A percentile compares a stretch with the other conserved stretches of the same genome.
These are phyloP conservation scores for Theonella swinhoei DNA, from an alignment of 37 sponge, comb jelly and placozoan genomes.

Conservation along the genomic window DNA sequence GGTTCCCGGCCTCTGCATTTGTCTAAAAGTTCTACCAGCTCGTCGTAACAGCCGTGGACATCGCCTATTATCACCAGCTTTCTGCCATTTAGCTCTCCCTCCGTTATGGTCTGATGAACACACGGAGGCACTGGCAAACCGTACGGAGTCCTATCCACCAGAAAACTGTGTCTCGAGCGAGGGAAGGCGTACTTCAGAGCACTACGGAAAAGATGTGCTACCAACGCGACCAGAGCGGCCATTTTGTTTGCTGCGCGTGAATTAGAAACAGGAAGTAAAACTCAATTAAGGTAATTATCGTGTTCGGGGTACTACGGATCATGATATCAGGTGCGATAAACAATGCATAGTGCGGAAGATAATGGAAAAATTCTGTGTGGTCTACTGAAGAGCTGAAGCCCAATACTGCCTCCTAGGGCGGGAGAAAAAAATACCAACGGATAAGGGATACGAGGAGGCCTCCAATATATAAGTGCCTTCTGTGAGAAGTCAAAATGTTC, in stretches of 20 bases:
- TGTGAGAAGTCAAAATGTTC: neutral
- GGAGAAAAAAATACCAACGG: neutral
- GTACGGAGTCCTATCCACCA: constrained; percentile 61
- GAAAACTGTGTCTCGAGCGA: constrained; percentile 19
- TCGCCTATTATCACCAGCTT: constrained; percentile 74
- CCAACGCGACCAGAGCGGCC: constrained; percentile 25
- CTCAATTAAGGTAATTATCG: too few relatives aligned
- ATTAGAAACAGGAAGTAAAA: neutral
- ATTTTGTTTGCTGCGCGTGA: neutral
- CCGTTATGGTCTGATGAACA: constrained; percentile 41
- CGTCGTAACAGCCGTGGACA: constrained; percentile 89
- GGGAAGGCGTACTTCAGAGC: constrained; percentile 33
- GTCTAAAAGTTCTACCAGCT: constrained; percentile 67
- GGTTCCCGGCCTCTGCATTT: constrained; percentile 20
- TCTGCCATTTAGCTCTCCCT: constrained; percentile 61
- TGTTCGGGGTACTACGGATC: too few relatives aligned
- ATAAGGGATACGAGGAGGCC: too few relatives aligned
- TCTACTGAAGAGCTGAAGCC: neutral
- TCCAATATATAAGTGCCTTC: neutral
- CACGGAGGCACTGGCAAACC: constrained; percentile 51
- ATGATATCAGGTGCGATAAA: too few relatives aligned
- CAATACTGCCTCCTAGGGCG: neutral
- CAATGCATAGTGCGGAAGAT: neutral
- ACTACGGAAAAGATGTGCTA: constrained; percentile 2
- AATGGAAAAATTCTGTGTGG: neutral